Percentiles rank a stretch among this genome's conserved stretches.
These are phyloP conservation scores for Ictalurus punctatus DNA, from an alignment of 2,113 vertebrate species.

Conservation along the genomic window DNA sequence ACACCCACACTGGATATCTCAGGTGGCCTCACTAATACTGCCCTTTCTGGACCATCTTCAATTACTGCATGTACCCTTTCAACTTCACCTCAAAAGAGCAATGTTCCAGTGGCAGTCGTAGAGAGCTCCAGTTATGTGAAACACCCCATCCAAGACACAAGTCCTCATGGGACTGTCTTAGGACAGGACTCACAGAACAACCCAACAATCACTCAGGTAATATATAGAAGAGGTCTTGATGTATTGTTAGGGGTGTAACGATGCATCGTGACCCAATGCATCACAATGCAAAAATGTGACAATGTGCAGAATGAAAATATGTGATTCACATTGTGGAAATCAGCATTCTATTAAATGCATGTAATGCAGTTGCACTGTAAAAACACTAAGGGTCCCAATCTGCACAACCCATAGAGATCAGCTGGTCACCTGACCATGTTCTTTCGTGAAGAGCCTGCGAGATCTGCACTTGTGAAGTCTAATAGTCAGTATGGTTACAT, in stretches of 20 bases:
- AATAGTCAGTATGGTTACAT: background rate
- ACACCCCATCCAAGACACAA: conserved; percentile 68
- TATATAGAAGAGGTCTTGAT: background rate
- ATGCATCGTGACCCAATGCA: background rate
- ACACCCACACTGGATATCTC: background rate
- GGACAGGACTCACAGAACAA: conserved; percentile 49
- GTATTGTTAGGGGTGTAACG: background rate
- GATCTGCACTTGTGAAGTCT: background rate
- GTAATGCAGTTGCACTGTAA: background rate
- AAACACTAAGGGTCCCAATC: background rate
- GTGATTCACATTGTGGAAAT: background rate
- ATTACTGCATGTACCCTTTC: background rate
- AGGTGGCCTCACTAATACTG: background rate
- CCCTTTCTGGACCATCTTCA: conserved; percentile 10
- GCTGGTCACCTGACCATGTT: background rate
- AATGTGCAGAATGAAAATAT: background rate
- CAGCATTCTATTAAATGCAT: background rate
- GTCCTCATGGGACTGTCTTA: conserved; percentile 25
- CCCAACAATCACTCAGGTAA: conserved; percentile 56
- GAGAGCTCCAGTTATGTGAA: conserved; percentile 36
- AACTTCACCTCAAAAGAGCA: conserved; percentile 6
- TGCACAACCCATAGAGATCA: background rate
- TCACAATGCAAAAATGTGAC: background rate
- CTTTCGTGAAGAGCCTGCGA: background rate
- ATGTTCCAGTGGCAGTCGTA: background rate